phyloP scores from a whole-genome alignment of 2,797 vertebrate genomes.

The Gymnoscopelus braueri region DNA sequence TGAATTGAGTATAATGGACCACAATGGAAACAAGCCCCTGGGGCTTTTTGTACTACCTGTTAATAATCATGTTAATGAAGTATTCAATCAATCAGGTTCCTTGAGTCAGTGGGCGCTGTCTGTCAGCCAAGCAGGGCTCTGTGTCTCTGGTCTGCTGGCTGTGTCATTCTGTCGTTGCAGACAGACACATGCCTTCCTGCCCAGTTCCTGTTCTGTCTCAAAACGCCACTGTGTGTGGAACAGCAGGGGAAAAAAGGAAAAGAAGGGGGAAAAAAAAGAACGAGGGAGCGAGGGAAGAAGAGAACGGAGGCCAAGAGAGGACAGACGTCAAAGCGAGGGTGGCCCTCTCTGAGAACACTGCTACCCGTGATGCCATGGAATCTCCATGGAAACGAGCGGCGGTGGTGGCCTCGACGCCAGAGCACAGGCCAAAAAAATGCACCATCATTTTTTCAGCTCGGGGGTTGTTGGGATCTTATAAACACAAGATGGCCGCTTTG shows the following conservation, averaged over 20 bases:
- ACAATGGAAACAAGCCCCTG: no score
- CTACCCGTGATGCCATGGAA: constrained; percentile 63
- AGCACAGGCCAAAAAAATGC: not conserved
- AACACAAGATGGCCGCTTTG: constrained; percentile 15
- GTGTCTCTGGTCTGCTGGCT: constrained; percentile 6
- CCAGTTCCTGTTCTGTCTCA: constrained; percentile 13
- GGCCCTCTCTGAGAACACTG: constrained; percentile 60
- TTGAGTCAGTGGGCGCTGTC: constrained; percentile 52
- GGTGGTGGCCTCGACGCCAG: constrained; percentile 36
- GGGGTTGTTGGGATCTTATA: constrained; percentile 3
- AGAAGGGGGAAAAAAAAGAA: not conserved
- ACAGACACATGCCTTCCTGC: constrained; percentile 59
- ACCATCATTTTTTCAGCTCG: constrained; percentile 19
- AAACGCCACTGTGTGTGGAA: not conserved
- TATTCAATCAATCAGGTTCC: no score
- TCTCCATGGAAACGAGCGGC: constrained; percentile 5
- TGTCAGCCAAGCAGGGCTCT: no score
- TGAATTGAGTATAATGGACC: no score
- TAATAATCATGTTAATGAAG: no score
- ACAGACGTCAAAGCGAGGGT: constrained; percentile 60
- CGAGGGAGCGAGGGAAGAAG: constrained; percentile 25
- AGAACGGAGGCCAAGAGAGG: constrained; percentile 36
- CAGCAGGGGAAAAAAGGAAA: not conserved
- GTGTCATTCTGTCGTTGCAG: constrained; percentile 54
- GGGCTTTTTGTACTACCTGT: no score